A percentile compares a stretch with the other conserved stretches of the same genome.
These are phyloP conservation scores for Ditula angustiorana DNA, from an alignment of 2,888 invertebrate genomes.

Conservation along the genomic window DNA sequence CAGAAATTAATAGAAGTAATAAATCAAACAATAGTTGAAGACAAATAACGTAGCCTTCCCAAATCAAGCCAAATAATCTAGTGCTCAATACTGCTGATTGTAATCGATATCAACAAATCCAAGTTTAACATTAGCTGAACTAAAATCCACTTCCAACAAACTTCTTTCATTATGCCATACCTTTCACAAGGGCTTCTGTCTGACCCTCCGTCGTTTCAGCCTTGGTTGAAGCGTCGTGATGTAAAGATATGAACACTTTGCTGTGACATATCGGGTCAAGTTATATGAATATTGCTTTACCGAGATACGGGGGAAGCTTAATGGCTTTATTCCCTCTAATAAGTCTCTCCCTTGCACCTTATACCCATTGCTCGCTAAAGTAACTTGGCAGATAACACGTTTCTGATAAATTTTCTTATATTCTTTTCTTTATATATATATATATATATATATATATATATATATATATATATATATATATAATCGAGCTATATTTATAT, in stretches of 20 bases:
- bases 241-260: slow-evolving; percentile 36
- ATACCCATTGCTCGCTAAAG: slow-evolving; percentile 5
- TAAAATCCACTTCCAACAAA: slow-evolving; percentile 3
- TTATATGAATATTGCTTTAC: slow-evolving; percentile 25
- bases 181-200: slow-evolving; percentile 20
- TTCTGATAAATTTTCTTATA: slow-evolving; percentile 1
- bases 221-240: slow-evolving; percentile 29
- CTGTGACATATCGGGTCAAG: slow-evolving; percentile 33
- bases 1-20: slow-evolving; percentile 5
- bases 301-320: slow-evolving; percentile 6
- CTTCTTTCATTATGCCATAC: slow-evolving; percentile 23
- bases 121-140: slow-evolving; percentile 1
- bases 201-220: slow-evolving; percentile 18
- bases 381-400: slow-evolving; percentile 6
- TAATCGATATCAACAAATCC: not conserved
- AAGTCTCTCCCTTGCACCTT: slow-evolving; percentile 3
- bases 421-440: too few species aligned
- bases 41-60: not conserved
- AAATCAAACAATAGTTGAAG: not conserved
- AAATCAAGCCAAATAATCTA: not conserved
- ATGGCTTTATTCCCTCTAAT: slow-evolving; percentile 16
- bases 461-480: too few species aligned
- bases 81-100: not conserved
- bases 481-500: too few species aligned
- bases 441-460: too few species aligned